Percentiles rank a stretch among this genome's conserved stretches.
These are phyloP conservation scores for Heliconius charithonia DNA, from an alignment of 2,888 invertebrate genomes.

Conservation along the genomic window DNA sequence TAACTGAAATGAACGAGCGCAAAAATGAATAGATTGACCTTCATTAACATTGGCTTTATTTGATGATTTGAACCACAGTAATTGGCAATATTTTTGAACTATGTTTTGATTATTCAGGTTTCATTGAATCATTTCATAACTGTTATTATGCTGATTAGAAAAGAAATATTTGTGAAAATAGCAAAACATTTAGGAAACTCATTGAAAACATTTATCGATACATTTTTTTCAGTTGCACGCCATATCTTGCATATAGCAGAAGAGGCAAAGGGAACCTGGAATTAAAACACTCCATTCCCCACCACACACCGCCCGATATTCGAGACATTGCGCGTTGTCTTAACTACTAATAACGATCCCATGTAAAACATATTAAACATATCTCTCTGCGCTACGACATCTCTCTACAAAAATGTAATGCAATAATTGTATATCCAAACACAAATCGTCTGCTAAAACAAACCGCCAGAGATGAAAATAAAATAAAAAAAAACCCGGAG, in stretches of 20 bases:
- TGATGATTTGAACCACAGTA: neutral
- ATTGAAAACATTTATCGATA: neutral
- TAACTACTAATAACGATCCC: no score
- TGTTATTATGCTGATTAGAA: neutral
- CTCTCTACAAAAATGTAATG: neutral
- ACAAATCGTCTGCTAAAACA: conserved; percentile 36
- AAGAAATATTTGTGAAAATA: neutral
- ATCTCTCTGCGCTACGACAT: no score
- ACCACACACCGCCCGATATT: no score
- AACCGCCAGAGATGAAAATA: conserved; percentile 42
- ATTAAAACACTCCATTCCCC: no score
- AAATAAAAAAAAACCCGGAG: conserved; percentile 43
- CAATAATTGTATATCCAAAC: conserved; percentile 19
- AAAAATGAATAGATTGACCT: neutral
- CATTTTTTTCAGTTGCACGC: neutral
- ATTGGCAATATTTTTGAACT: neutral
- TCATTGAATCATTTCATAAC: neutral
- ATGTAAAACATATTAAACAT: no score
- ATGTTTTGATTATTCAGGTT: neutral
- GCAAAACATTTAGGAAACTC: neutral
- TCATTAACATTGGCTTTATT: neutral
- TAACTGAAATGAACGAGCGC: neutral
- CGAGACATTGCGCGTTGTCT: no score
- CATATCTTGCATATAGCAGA: neutral
- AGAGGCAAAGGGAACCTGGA: neutral